phyloP scores from a whole-genome alignment of 2,113 vertebrate species.

The Scomber scombrus region DNA sequence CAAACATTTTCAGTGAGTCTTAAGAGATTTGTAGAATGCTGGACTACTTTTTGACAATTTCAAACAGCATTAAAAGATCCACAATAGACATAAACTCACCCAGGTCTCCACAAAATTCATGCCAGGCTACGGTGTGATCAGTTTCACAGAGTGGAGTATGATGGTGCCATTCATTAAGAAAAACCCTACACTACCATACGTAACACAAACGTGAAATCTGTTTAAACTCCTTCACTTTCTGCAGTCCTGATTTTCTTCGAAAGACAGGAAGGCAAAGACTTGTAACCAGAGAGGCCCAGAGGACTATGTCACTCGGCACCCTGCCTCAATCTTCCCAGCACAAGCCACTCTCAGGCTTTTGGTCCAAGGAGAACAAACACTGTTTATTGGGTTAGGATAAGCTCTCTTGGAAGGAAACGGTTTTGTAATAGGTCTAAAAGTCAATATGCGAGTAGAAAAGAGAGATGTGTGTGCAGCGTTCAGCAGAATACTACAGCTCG shows the following conservation, averaged over 20 bases:
- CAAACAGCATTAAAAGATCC: neutral
- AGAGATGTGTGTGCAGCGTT: neutral
- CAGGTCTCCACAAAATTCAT: neutral
- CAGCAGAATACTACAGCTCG: neutral
- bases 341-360: slow-evolving; percentile 26
- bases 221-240: slow-evolving; percentile 10
- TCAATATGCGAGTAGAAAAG: slow-evolving; percentile 3
- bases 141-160: slow-evolving; percentile 20
- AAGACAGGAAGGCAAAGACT: slow-evolving; percentile 67
- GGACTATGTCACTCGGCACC: slow-evolving; percentile 69
- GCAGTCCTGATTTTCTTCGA: slow-evolving; percentile 49
- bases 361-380: slow-evolving; percentile 42
- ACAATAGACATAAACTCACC: neutral
- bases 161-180: slow-evolving; percentile 5
- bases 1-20: neutral
- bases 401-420: neutral
- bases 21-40: neutral
- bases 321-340: slow-evolving; percentile 43
- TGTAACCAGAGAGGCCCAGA: slow-evolving; percentile 78
- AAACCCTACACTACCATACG: neutral
- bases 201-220: slow-evolving; percentile 11
- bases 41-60: too few species aligned
- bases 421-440: slow-evolving; percentile 2
- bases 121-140: neutral
- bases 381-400: slow-evolving; percentile 15